A percentile compares a stretch with the other conserved stretches of the same genome.
These are phyloP conservation scores for Phoebastria nigripes DNA, from an alignment of 2,797 vertebrate species.

Conservation along the genomic window DNA sequence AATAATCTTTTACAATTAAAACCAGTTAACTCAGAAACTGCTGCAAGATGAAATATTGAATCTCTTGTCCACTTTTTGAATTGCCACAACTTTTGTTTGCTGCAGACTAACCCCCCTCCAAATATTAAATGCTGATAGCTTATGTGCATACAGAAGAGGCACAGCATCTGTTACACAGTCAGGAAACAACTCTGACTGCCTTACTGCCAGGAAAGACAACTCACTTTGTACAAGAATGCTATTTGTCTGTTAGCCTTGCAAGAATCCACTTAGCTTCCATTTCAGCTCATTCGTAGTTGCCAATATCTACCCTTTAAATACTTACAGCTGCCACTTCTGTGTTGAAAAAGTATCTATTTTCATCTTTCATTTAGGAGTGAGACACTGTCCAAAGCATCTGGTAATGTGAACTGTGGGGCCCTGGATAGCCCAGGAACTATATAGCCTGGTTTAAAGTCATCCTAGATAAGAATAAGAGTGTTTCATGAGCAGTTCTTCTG, in stretches of 20 bases:
- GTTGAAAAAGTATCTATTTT: constrained; percentile 31
- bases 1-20: constrained; percentile 36
- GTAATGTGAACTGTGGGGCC: not conserved
- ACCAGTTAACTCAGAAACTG: constrained; percentile 10
- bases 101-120: not conserved
- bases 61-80: not conserved
- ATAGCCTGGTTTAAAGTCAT: not conserved
- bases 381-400: constrained; percentile 35
- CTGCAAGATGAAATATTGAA: not conserved
- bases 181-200: not conserved
- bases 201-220: constrained; percentile 17
- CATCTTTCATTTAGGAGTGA: constrained; percentile 13
- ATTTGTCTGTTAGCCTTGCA: constrained; percentile 5
- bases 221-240: not conserved
- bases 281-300: constrained; percentile 41
- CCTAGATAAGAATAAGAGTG: not conserved
- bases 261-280: constrained; percentile 38
- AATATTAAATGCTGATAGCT: not conserved
- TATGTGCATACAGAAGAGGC: not conserved
- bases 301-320: constrained; percentile 53
- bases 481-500: not conserved
- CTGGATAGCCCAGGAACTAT: not conserved
- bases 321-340: constrained; percentile 45
- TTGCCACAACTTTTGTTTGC: not conserved
- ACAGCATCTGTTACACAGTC: not conserved